Evolutionary conservation across 2,113 vertebrate species (phyloP).

Genomic region (Hippocampus comes): DNA sequence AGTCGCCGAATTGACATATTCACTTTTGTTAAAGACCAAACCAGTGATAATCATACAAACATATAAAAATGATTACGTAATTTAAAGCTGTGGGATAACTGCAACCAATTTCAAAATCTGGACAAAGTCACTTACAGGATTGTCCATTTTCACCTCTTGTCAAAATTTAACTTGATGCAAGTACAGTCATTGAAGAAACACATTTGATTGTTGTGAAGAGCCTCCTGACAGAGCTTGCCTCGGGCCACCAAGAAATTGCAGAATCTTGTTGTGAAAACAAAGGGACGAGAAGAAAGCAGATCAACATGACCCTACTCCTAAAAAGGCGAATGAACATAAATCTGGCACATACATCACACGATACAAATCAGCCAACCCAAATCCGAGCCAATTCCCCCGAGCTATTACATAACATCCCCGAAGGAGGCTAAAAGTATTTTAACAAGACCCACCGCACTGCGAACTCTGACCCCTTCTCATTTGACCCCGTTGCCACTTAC

Average conservation of each 20-base stretch:
- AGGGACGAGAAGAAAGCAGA: conserved; percentile 31
- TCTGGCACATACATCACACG: conserved; percentile 51
- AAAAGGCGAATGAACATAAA: conserved; percentile 64
- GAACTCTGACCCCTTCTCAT: conserved; percentile 65
- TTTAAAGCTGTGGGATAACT: no score
- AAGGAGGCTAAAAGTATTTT: conserved; percentile 76
- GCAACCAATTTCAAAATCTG: no score
- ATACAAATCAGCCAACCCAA: conserved; percentile 45
- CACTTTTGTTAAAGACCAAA: no score
- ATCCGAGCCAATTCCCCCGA: conserved; percentile 60
- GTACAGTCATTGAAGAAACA: not conserved
- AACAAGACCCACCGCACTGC: conserved; percentile 68
- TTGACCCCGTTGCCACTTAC: conserved; percentile 74
- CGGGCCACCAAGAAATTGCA: no score
- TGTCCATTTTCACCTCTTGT: not conserved
- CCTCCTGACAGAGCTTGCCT: not conserved
- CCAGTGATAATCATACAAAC: no score
- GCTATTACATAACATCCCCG: conserved; percentile 73
- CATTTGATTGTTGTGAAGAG: not conserved
- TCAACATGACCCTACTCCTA: conserved; percentile 36
- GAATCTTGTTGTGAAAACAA: conserved; percentile 11
- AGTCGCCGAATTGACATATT: not conserved
- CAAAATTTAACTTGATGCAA: not conserved
- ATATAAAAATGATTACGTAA: no score
- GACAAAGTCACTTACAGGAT: no score